A percentile compares a stretch with the other conserved stretches of the same genome.
phyloP scores from a whole-genome alignment of 2,797 vertebrate genomes.

The Sarcoramphus papa region DNA sequence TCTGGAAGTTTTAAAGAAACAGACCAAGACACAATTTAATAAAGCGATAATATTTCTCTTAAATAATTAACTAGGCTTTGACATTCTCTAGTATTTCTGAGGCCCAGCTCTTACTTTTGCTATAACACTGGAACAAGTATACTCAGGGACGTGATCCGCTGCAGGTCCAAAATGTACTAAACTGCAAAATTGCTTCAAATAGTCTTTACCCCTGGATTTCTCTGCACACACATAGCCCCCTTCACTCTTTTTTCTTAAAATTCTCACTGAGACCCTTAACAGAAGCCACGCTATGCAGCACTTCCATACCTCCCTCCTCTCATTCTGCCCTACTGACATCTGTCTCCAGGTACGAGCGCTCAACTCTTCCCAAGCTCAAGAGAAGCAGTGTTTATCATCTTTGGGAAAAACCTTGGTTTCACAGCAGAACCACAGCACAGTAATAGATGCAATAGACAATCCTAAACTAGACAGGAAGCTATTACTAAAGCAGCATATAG shows the following conservation, averaged over 20 bases:
- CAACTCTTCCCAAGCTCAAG: background rate
- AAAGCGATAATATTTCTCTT: conserved; percentile 66
- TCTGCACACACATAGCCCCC: background rate
- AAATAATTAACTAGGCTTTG: conserved; percentile 67
- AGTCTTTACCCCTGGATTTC: background rate
- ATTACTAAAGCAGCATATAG: background rate
- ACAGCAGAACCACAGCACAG: background rate
- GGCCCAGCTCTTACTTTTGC: background rate
- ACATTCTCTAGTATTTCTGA: conserved; percentile 30
- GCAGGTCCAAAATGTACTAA: background rate
- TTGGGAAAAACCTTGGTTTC: background rate
- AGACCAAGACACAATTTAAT: conserved; percentile 50
- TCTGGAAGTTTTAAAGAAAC: conserved; percentile 54
- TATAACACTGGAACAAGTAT: background rate
- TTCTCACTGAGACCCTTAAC: background rate
- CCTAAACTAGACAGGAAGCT: conserved; percentile 18
- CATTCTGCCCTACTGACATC: background rate
- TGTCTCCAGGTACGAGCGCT: fast-evolving
- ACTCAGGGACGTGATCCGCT: background rate
- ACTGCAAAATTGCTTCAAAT: background rate
- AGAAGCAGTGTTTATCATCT: background rate
- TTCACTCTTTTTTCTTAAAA: background rate
- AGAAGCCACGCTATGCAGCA: background rate
- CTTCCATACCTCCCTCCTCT: background rate
- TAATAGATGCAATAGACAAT: conserved; percentile 5